Evolutionary conservation across 2,797 vertebrate species (phyloP), one percentile per base, ranked within the genome.

Genomic region (Euphonia xanthogaster): DNA sequence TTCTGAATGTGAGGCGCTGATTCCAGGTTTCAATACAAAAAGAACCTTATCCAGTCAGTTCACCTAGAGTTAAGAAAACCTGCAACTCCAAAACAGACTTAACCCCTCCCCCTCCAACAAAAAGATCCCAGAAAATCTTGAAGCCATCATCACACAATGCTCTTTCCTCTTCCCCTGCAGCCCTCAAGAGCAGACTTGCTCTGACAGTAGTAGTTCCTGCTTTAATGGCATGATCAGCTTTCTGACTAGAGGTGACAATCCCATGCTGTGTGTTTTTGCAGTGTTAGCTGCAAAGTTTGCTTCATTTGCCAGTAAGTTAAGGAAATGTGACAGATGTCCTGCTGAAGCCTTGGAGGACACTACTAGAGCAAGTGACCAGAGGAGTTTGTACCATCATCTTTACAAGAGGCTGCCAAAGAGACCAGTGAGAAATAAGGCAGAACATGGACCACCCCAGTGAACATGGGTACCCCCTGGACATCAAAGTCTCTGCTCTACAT

Each of bases 241-340:
- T 71, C 76, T 74, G 37, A 65, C 8, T 8, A 19, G 47, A 53
- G 33, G 33, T 20, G 76, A 51, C 35, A 83, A 11, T 31, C 28
- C 31, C 33, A 44, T 0, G 0, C 23, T 35, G 50, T 24, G 51
- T 47, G 3, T 12, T 89, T 63, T 44, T 60, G 61, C 61, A 67
- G 20, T 10, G 2, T 9, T 73, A 48, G 14, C 31, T 70, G 54
- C 62, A 30, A 40, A 45, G 30, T n/a, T 33, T 73, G 33, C 22
- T 82, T 75, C 16, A 61, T 2, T 11, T 75, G 31, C n/a, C 40
- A 67, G 3, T 13, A 80, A 33, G 4, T 40, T 37, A 63, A 86
- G 31, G 31, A 77, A 90, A 48, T 3, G 11, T 37, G 19, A 88
- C 25, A 77, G 25, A 5, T 47, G 5, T 27, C 9, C 53, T 84